These are phyloP conservation scores for Microplitis demolitor DNA, from an alignment of 1,140 invertebrate genomes.

Conservation along the genomic window DNA sequence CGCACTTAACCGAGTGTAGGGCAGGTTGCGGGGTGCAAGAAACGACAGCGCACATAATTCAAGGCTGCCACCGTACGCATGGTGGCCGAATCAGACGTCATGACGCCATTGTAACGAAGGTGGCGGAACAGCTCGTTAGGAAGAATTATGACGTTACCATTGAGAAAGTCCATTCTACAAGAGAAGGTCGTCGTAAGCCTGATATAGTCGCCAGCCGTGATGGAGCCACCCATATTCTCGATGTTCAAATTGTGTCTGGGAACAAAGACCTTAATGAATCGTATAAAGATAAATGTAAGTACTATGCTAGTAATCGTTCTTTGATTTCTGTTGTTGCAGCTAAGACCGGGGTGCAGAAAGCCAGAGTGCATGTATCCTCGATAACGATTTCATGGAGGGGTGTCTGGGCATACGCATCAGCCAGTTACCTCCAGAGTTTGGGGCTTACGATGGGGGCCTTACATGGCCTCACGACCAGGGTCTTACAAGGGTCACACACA, in stretches of 20 bases:
- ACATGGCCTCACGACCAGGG: conserved; percentile 15
- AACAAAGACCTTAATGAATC: not conserved
- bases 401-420: conserved; percentile 14
- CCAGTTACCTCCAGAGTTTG: not conserved
- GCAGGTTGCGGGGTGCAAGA: conserved; percentile 41
- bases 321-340: not conserved
- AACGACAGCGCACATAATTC: conserved; percentile 48
- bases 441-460: not conserved
- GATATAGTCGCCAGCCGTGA: not conserved
- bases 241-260: conserved; percentile 26
- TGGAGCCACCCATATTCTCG: not conserved
- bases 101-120: conserved; percentile 20
- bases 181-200: conserved; percentile 5
- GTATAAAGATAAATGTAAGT: not conserved
- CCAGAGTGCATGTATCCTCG: not conserved
- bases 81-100: conserved; percentile 47
- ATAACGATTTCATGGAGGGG: conserved; percentile 27
- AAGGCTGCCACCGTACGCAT: conserved; percentile 48
- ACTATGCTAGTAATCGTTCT: conserved; percentile 15
- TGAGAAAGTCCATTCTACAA: conserved; percentile 18
- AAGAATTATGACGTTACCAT: conserved; percentile 1
- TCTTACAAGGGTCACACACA: conserved; percentile 18
- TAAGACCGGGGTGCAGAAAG: not conserved
- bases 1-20: conserved; percentile 29
- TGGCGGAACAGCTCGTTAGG: not conserved